These are phyloP conservation scores for Schlechtendalia chinensis DNA, from an alignment of 1,140 invertebrate genomes.

Conservation along the genomic window DNA sequence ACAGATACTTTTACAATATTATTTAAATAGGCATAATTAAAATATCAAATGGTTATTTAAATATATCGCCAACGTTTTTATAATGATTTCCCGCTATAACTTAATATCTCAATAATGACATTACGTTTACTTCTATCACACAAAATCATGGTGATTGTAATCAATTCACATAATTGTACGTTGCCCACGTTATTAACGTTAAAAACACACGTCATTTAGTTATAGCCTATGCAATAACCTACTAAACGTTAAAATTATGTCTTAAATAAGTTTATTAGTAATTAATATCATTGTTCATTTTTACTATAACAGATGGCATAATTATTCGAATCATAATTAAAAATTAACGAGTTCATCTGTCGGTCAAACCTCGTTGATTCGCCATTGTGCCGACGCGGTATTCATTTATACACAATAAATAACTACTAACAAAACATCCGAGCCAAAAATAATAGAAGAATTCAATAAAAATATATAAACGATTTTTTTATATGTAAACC, in stretches of 20 bases:
- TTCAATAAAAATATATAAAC: neutral
- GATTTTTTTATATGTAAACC: slow-evolving; percentile 28
- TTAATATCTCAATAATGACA: neutral
- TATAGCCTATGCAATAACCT: neutral
- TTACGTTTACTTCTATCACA: neutral
- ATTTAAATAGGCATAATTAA: neutral
- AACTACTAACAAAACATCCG: neutral
- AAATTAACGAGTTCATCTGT: neutral
- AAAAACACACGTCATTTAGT: neutral
- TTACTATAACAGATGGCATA: neutral
- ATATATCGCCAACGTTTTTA: neutral
- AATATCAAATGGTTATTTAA: neutral
- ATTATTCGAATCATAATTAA: slow-evolving; percentile 4
- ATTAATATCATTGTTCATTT: too few species aligned
- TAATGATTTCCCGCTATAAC: neutral
- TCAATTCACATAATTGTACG: neutral
- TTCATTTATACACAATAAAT: neutral
- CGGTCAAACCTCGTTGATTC: slow-evolving; percentile 14
- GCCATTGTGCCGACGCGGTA: neutral
- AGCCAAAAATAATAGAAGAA: neutral
- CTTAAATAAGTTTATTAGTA: neutral
- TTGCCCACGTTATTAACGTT: neutral
- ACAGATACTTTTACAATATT: neutral
- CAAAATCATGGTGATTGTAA: neutral
- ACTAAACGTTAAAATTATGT: slow-evolving; percentile 1